Evolutionary conservation across 1,140 invertebrate species (phyloP).

Genomic region (Drosophila carrolli): DNA sequence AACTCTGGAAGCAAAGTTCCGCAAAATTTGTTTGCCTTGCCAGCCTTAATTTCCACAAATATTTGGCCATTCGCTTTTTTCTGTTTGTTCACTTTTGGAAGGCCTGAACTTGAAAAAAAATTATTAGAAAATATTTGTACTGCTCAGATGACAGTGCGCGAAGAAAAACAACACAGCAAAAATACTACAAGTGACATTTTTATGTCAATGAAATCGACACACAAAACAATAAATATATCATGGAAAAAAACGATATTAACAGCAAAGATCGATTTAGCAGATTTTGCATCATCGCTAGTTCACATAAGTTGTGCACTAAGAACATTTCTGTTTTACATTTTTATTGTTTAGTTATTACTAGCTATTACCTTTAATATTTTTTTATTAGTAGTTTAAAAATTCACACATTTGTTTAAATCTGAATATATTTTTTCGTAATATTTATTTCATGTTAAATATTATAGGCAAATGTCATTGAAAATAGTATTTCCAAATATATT

Average conservation of each 20-base stretch:
- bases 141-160: slow-evolving; percentile 12
- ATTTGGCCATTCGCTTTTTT: slow-evolving; percentile 46
- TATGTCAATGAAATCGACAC: slow-evolving; percentile 71
- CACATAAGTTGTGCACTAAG: neutral
- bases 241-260: slow-evolving; percentile 13
- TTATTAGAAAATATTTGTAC: slow-evolving; percentile 68
- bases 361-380: too few species aligned
- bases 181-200: slow-evolving; percentile 68
- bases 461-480: too few species aligned
- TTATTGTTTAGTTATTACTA: too few species aligned
- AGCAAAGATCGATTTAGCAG: slow-evolving; percentile 34
- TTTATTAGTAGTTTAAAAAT: neutral
- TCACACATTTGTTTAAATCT: too few species aligned
- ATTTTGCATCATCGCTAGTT: slow-evolving; percentile 55
- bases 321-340: too few species aligned
- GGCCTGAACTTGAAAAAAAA: slow-evolving; percentile 56
- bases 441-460: too few species aligned
- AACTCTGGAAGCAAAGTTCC: slow-evolving; percentile 48
- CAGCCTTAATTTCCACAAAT: slow-evolving; percentile 71
- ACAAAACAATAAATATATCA: slow-evolving; percentile 35
- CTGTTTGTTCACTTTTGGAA: slow-evolving; percentile 18
- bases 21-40: slow-evolving; percentile 58
- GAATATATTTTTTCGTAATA: too few species aligned
- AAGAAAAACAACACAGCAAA: slow-evolving; percentile 13
- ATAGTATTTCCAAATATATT: too few species aligned